Evolutionary conservation across 2,888 invertebrate genomes (phyloP).

Genomic region (Pristionchus japonicus): DNA sequence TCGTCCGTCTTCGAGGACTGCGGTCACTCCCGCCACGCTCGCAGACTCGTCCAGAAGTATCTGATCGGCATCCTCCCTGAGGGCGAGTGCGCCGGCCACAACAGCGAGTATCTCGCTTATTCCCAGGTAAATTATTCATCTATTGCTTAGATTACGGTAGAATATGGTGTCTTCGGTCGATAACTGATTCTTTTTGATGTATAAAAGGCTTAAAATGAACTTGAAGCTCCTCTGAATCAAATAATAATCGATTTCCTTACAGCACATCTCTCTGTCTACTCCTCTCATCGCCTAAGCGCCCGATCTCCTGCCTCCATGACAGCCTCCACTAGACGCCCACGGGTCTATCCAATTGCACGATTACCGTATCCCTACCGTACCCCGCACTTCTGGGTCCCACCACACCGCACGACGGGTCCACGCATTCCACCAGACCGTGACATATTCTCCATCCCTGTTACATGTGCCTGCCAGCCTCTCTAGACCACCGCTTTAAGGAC

Average conservation of each 20-base stretch:
- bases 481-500: constrained; percentile 44
- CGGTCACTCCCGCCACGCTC: constrained; percentile 45
- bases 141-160: not conserved
- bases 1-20: constrained; percentile 40
- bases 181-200: too few relatives aligned
- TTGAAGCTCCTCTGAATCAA: not conserved
- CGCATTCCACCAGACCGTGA: constrained; percentile 1
- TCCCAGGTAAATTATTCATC: constrained; percentile 21
- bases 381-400: not conserved
- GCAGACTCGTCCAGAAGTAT: constrained; percentile 41
- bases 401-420: constrained; percentile 27
- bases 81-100: constrained; percentile 34
- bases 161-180: too few relatives aligned
- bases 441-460: not conserved
- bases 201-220: too few relatives aligned
- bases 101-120: constrained; percentile 40
- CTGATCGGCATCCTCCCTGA: constrained; percentile 44
- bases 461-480: not conserved
- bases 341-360: constrained; percentile 33
- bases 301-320: not conserved
- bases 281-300: constrained; percentile 12
- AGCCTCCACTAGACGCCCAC: constrained; percentile 6
- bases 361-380: not conserved
- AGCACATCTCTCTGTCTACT: constrained; percentile 25
- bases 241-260: not conserved